A percentile compares a stretch with the other conserved stretches of the same genome.
phyloP scores from a whole-genome alignment of 1,140 invertebrate species.

The Papilio glaucus region DNA sequence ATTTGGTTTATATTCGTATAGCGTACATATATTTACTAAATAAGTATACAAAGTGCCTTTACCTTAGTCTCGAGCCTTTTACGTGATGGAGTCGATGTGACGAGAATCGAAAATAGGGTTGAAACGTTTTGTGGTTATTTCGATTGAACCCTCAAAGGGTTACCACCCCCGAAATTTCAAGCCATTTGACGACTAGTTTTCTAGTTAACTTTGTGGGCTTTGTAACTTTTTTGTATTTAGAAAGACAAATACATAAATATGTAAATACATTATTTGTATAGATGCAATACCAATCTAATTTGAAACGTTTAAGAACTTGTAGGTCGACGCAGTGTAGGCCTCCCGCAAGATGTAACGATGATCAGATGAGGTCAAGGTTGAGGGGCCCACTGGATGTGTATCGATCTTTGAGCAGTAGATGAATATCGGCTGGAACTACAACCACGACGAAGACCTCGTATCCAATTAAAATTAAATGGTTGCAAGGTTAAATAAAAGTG shows the following conservation, averaged over 20 bases:
- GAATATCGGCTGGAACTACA: too few species aligned
- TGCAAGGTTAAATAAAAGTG: too few species aligned
- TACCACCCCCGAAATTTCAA: constrained; percentile 69
- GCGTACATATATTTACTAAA: constrained; percentile 47
- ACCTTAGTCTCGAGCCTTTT: constrained; percentile 57
- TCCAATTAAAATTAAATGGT: too few species aligned
- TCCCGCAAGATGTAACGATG: too few species aligned
- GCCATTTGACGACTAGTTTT: constrained; percentile 54
- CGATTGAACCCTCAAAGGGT: constrained; percentile 71
- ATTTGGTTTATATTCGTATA: constrained; percentile 35
- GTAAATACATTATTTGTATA: too few species aligned
- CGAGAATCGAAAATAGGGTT: constrained; percentile 73
- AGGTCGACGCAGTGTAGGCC: too few species aligned
- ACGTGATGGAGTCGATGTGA: constrained; percentile 69
- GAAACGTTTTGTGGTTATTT: constrained; percentile 76
- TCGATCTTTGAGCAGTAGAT: too few species aligned
- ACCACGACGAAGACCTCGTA: too few species aligned
- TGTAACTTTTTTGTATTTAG: constrained; percentile 15
- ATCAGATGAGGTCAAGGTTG: too few species aligned
- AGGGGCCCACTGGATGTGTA: too few species aligned
- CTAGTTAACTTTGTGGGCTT: constrained; percentile 54
- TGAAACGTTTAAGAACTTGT: too few species aligned
- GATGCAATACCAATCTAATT: too few species aligned
- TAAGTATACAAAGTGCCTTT: constrained; percentile 56
- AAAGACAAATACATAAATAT: neutral